Base-by-base conservation (phyloP, 2,113 vertebrate species). In the Agapornis roseicollis region DNA sequence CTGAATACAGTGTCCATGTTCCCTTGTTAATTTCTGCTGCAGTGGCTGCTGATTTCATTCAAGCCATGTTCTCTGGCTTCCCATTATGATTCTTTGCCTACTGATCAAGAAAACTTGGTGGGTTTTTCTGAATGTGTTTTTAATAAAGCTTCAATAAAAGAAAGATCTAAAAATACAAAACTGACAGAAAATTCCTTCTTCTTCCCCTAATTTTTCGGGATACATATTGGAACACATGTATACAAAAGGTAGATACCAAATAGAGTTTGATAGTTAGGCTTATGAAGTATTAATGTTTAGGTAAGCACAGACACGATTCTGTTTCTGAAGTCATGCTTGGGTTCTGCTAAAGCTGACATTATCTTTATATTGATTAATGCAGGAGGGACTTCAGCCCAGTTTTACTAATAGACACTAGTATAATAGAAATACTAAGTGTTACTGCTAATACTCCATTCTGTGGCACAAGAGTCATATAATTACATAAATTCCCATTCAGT, bases 1-100 rank as follows among this genome's bases (percentile, higher is more conserved):
- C 37, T 66, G 17, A 29, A 31, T 15, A 46, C 46, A 27, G 0
- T 28, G 2, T 41, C 41, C 0, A 0, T 74, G 17, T 4, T n/a
- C 23, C 28, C 64, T 63, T 25, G 4, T 11, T 77, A 8, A 11
- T 77, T 83, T 87, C 41, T 89, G 10, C 35, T 60, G 7, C 12
- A 35, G 56, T 35, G 16, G 15, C 13, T 82, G 63, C 18, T 70
- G 29, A 7, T 66, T 22, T 61, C 6, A 4, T 41, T 61, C 12
- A 79, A 69, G 13, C 12, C 8, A 9, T 50, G 23, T 44, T 56
- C 6, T 66, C 35, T 61, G 13, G 33, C 31, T 69, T 73, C 24
- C 15, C 49, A 1, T 60, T 60, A 29, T 60, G 44, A 22, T n/a
- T 58, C 56, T n/a, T 14, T 4, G 2, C 33, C 56, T 58, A 58